Evolutionary conservation across 2,888 invertebrate species (phyloP).

Genomic region (Mythimna pallens): DNA sequence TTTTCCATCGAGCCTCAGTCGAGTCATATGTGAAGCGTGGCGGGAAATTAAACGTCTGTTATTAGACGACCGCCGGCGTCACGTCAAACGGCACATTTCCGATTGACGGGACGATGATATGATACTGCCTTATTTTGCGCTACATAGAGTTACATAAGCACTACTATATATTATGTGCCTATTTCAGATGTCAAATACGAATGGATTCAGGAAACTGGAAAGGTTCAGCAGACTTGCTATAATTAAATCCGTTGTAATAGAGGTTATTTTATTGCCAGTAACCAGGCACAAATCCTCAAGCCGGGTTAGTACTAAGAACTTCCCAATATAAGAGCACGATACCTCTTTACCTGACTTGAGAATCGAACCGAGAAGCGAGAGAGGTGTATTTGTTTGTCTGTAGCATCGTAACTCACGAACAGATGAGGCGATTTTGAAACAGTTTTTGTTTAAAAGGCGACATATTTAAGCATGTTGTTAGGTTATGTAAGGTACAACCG

Average conservation of each 20-base stretch:
- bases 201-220: too few relatives aligned
- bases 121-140: neutral
- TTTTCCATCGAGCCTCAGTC: slow-evolving; percentile 8
- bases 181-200: neutral
- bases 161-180: neutral
- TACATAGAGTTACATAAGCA: neutral
- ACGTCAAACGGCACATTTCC: slow-evolving; percentile 37
- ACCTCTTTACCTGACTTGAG: neutral
- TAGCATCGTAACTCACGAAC: too few relatives aligned
- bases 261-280: neutral
- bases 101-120: slow-evolving; percentile 27
- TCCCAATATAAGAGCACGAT: neutral
- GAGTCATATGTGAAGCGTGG: slow-evolving; percentile 19
- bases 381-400: too few relatives aligned
- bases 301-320: neutral
- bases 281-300: neutral
- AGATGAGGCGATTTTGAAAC: too few relatives aligned
- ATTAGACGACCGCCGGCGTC: slow-evolving; percentile 28
- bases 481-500: too few relatives aligned
- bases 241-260: neutral
- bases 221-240: too few relatives aligned
- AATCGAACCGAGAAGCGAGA: neutral
- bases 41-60: slow-evolving; percentile 53
- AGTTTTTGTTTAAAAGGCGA: too few relatives aligned
- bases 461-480: too few relatives aligned